A percentile compares a stretch with the other conserved stretches of the same genome.
Evolutionary conservation across 2,797 vertebrate genomes (phyloP).

Genomic region (Peromyscus eremicus): DNA sequence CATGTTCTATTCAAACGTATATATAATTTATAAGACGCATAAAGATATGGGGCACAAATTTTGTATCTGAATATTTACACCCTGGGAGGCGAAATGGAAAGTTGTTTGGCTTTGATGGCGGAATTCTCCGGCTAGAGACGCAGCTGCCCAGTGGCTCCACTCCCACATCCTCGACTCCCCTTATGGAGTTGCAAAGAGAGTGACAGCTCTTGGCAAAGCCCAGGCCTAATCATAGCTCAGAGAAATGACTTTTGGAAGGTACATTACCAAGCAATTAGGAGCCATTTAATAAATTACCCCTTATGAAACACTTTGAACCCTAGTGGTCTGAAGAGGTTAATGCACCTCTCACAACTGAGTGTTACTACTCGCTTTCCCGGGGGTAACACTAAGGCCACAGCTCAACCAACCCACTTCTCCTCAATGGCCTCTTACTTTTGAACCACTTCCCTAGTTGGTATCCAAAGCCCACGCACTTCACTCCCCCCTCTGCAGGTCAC

Average conservation of each 20-base stretch:
- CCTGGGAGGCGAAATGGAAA: conserved; percentile 29
- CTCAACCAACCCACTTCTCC: conserved; percentile 74
- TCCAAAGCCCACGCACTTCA: conserved; percentile 17
- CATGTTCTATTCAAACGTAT: not conserved
- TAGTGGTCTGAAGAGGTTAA: conserved; percentile 85
- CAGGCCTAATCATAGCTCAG: conserved; percentile 79
- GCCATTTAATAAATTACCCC: conserved; percentile 85
- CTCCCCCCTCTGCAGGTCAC: not conserved
- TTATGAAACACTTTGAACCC: conserved; percentile 84
- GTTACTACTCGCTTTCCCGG: conserved; percentile 74
- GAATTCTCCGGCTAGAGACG: not conserved
- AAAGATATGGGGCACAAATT: not conserved
- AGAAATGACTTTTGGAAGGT: conserved; percentile 83
- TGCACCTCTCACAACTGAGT: conserved; percentile 73
- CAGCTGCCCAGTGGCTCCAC: conserved; percentile 60
- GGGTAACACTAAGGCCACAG: conserved; percentile 76
- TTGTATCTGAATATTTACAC: not conserved
- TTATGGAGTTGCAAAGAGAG: conserved; percentile 75
- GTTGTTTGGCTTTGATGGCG: conserved; percentile 20
- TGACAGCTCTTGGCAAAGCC: conserved; percentile 79
- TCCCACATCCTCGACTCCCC: conserved; percentile 54
- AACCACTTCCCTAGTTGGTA: conserved; percentile 52
- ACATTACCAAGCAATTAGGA: conserved; percentile 84
- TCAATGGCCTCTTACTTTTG: conserved; percentile 74
- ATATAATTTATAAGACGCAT: not conserved